Base-by-base conservation (phyloP, 2,797 vertebrate genomes). In the Acanthurus tractus region DNA sequence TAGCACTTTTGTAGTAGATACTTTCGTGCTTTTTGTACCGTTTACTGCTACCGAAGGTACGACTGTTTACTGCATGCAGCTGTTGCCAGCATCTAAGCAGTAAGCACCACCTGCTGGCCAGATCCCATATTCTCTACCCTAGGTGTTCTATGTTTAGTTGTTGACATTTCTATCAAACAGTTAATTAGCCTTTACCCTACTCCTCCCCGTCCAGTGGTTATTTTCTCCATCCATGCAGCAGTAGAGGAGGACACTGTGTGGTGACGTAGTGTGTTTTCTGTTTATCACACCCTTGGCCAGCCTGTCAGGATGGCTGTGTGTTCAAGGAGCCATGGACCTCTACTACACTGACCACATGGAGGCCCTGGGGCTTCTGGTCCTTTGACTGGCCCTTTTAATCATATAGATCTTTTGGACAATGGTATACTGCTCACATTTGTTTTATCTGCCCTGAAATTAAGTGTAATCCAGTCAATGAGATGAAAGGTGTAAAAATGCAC, bases 371-470 rank as follows among this genome's bases (percentile, higher is more conserved):
- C 91, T 95, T 14, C 80, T 95, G 2, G 52, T 92, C 14, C 93
- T 94, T 52, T 94, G 93, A 0, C 58, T 94, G 58, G 90, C 92
- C 38, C 92, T 95, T 17, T 90, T 94, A 59, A 80, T 81, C 49
- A 94, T 95, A 45, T 94, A 94, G 59, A 22, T 93, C 45, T 93
- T 94, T 85, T 94, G 94, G 94, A 93, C 92, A 1, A 44, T 85
- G 75, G 94, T 95, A 66, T 10, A 2, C 18, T 8, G n/a, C 7
- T 72, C 18, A 25, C 40, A n/a, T 7, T 48, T 54, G 15, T 34
- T 42, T 61, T 18, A 46, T 0, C 23, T 1, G 12, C 6, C 3
- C 1, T 34, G 29, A 14, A 38, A 0, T 18, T 18, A 61, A 23
- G 15, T 40, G 45, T 34, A 15, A 42, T 34, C 10, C n/a, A 70